Conservation (phyloP, 2,888 invertebrate species). For the Phrixothrix hirtus region DNA sequence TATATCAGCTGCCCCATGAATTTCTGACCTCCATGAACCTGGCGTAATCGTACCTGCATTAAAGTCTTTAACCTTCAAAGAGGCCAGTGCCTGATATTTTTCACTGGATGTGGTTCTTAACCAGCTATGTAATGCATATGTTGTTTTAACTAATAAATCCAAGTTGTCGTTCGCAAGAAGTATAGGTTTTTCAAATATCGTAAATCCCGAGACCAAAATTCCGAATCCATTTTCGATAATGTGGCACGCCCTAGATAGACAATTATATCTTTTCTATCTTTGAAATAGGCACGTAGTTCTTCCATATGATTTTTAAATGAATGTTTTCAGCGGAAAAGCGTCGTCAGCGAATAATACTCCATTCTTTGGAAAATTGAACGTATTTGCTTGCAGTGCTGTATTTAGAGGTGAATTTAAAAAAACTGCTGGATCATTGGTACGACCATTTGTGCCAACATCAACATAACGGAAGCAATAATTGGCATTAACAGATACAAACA, state of each 20-base stretch:
- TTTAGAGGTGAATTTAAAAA: conserved; percentile 3
- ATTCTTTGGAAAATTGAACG: conserved; percentile 3
- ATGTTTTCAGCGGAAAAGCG: no score
- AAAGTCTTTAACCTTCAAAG: conserved; percentile 1
- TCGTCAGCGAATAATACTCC: background rate
- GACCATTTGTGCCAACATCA: conserved; percentile 24
- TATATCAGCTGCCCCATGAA: no score
- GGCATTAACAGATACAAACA: conserved; percentile 13
- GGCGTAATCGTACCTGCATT: conserved; percentile 7
- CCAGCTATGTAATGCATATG: no score
- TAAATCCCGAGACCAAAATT: conserved; percentile 6
- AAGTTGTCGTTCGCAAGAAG: conserved; percentile 4
- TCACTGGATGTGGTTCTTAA: conserved; percentile 4
- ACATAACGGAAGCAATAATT: no score
- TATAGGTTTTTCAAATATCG: conserved; percentile 8
- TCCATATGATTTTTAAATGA: conserved; percentile 1
- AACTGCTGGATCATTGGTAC: conserved; percentile 12
- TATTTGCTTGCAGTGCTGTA: conserved; percentile 1
- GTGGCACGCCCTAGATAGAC: no score
- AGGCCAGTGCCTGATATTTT: conserved; percentile 1
- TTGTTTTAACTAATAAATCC: no score
- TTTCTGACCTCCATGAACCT: no score
- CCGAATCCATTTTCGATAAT: no score
- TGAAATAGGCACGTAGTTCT: conserved; percentile 1
- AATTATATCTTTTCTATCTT: no score